Conservation (phyloP, 2,888 invertebrate species). For the Sphinx pinastri region DNA sequence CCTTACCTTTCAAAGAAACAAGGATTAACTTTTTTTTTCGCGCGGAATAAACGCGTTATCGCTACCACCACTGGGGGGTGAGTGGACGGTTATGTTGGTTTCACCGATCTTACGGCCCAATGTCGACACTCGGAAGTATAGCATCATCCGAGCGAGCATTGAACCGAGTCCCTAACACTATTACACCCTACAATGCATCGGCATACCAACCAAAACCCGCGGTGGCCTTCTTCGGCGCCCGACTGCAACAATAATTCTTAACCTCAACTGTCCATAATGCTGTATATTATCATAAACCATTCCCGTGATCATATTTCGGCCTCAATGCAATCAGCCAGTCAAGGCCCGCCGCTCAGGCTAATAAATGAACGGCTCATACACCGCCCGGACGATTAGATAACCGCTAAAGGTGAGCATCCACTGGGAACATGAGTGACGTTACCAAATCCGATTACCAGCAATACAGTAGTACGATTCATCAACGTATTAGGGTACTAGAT, state of each 20-base stretch:
- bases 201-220: too few relatives aligned
- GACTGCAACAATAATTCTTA: not conserved
- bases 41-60: too few relatives aligned
- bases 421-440: not conserved
- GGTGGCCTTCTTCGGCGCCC: too few relatives aligned
- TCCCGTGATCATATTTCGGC: not conserved
- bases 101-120: too few relatives aligned
- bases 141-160: too few relatives aligned
- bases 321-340: not conserved
- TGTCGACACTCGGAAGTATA: too few relatives aligned
- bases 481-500: not conserved
- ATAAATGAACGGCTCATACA: not conserved
- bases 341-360: not conserved
- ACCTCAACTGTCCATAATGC: not conserved
- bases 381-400: constrained; percentile 4
- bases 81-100: too few relatives aligned
- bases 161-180: too few relatives aligned
- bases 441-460: not conserved
- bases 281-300: not conserved
- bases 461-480: not conserved
- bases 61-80: too few relatives aligned
- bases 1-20: too few relatives aligned
- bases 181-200: too few relatives aligned
- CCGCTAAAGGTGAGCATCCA: not conserved
- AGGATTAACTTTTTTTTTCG: too few relatives aligned